phyloP scores from a whole-genome alignment of 2,113 vertebrate species.

The Dendrocopos noguchii region DNA sequence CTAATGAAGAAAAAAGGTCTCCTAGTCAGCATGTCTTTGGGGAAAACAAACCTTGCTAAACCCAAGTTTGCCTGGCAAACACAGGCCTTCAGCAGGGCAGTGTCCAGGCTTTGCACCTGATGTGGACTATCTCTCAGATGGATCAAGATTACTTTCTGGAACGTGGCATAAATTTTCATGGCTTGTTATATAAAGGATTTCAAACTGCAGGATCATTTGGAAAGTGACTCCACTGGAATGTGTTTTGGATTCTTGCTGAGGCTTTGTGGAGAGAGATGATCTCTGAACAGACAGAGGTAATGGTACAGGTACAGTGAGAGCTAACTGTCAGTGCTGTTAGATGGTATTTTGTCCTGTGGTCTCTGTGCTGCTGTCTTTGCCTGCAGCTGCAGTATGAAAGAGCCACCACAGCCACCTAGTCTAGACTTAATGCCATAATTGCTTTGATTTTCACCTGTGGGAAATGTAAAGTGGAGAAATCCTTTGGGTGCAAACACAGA shows the following conservation, averaged over 20 bases:
- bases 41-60: slow-evolving; percentile 27
- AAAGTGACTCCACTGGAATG: background rate
- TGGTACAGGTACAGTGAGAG: background rate
- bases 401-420: background rate
- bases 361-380: background rate
- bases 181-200: background rate
- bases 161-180: background rate
- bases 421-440: background rate
- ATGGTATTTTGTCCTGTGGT: background rate
- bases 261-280: background rate
- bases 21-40: background rate
- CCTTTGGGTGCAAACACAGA: background rate
- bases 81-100: background rate
- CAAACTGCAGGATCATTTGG: background rate
- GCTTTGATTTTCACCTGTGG: background rate
- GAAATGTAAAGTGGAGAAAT: background rate
- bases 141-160: background rate
- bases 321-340: background rate
- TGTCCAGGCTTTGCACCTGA: background rate
- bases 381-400: background rate
- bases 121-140: background rate
- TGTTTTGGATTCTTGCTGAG: background rate
- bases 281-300: background rate
- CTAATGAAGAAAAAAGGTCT: slow-evolving; percentile 9
- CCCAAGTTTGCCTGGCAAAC: background rate